Evolutionary conservation across 2,888 invertebrate genomes (phyloP), one percentile per base, ranked within the genome.

Genomic region (Sesia bembeciformis): DNA sequence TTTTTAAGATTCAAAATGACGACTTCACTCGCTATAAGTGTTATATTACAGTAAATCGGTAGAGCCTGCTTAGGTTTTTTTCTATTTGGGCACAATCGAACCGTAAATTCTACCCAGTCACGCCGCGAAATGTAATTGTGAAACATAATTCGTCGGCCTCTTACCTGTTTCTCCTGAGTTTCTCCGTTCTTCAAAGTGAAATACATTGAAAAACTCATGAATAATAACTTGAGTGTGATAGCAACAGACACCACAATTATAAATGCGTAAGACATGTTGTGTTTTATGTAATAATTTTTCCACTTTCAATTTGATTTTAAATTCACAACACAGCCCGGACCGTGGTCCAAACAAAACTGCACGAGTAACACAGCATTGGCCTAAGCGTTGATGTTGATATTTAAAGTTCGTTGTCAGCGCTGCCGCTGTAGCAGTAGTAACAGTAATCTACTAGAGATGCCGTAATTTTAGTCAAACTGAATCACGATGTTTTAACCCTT

Each of bases 191-290:
- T 82, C 55, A 84, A 57, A 4, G 85, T 85, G 60, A 81, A 76
- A 65, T 84, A 84, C 61, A 88, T 67, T 3, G 88, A 87, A 58
- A 86, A 84, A 73, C 78, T 81, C 59, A 88, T 67, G 64, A 88
- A 88, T 62, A 86, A 59, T 57, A 88, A 66, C 62, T 88, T 87
- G 50, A 86, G 54, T 52, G 82, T 79, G 43, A 88, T 78, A 4
- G 88, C 88, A 42, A 84, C 78, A 4, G 84, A 78, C 59, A 83
- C 84, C 54, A 88, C 87, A 63, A 87, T 81, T 57, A 88, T 63
- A 65, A 88, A 88, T 41, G 85, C 79, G 67, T 76, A 75, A 58
- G 62, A 76, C 83, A 81, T 82, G 54, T 58, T 75, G 23, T 3
- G 3, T 39, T 39, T 6, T 50, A 3, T 4, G 39, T 42, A 42